Percentiles rank a stretch among this genome's conserved stretches.
Conservation (phyloP, 92 coral and sea anemone genomes). For the Scolanthus callimorphus region DNA sequence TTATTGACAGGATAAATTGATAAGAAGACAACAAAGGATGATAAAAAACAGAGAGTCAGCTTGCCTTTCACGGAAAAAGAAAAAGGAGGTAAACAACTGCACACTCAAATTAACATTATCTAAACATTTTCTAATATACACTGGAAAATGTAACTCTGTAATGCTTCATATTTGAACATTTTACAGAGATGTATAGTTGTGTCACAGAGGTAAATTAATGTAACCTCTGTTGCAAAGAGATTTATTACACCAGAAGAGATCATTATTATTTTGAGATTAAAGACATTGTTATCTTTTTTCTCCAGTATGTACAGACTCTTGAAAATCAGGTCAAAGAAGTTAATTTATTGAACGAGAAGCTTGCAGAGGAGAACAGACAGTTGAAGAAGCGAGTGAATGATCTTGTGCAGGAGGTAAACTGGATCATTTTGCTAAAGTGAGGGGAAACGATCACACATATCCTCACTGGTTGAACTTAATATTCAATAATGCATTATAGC, state of each 20-base stretch:
- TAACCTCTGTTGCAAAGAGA: no score
- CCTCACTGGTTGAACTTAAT: no score
- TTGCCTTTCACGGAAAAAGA: conserved; percentile 93
- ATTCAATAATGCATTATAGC: no score
- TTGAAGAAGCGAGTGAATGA: conserved; percentile 77
- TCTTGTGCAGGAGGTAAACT: conserved; percentile 78
- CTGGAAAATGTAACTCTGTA: neutral
- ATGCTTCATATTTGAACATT: no score
- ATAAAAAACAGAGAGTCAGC: conserved; percentile 99
- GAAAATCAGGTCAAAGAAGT: conserved; percentile 82
- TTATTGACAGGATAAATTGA: conserved; percentile 75
- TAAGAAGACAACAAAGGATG: conserved; percentile 96
- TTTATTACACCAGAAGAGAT: no score
- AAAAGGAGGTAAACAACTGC: conserved; percentile 73
- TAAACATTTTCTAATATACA: no score
- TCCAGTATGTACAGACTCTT: conserved; percentile 83
- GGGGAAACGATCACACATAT: no score
- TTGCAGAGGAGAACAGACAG: conserved; percentile 74
- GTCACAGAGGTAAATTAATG: no score
- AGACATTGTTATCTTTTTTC: neutral
- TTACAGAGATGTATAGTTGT: no score
- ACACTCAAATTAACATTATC: neutral
- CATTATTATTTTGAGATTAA: no score
- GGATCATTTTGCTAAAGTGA: neutral
- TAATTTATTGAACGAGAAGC: conserved; percentile 55